A percentile compares a stretch with the other conserved stretches of the same genome.
Evolutionary conservation across 2,113 vertebrate genomes (phyloP).

Genomic region (Ramphastos sulfuratus): DNA sequence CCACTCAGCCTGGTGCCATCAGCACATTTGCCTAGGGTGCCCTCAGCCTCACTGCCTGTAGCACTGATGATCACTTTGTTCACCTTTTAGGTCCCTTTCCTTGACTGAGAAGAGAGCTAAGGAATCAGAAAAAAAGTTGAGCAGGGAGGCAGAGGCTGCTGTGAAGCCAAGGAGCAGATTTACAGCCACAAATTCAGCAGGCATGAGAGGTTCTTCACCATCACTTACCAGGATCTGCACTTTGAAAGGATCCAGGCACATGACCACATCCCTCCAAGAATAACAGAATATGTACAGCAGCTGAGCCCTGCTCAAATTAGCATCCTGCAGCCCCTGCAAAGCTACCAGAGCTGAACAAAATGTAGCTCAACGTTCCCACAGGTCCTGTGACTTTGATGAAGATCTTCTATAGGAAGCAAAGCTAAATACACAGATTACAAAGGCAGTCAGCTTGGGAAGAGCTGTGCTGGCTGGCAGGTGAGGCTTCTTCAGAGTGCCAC

Average conservation of each 20-base stretch:
- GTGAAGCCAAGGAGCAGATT: background rate
- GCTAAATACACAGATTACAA: background rate
- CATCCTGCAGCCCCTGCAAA: background rate
- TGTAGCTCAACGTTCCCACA: background rate
- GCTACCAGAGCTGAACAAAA: background rate
- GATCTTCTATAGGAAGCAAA: background rate
- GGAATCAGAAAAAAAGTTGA: background rate
- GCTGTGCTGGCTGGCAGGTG: background rate
- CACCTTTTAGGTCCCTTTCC: background rate
- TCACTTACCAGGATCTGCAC: background rate
- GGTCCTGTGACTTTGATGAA: background rate
- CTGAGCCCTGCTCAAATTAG: slow-evolving; percentile 27
- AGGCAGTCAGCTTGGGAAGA: background rate
- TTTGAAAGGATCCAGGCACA: slow-evolving; percentile 1
- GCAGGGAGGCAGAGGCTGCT: background rate
- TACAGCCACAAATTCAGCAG: background rate
- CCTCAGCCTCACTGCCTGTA: too few relatives aligned
- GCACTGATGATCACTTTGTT: background rate
- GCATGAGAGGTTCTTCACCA: background rate
- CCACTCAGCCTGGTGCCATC: too few relatives aligned
- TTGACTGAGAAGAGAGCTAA: background rate
- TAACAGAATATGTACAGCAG: slow-evolving; percentile 5
- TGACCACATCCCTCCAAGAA: slow-evolving; percentile 14
- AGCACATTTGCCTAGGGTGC: too few relatives aligned
- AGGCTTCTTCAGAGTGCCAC: background rate